Conservation (phyloP, 2,888 invertebrate species). For the Pseudoips prasinana region DNA sequence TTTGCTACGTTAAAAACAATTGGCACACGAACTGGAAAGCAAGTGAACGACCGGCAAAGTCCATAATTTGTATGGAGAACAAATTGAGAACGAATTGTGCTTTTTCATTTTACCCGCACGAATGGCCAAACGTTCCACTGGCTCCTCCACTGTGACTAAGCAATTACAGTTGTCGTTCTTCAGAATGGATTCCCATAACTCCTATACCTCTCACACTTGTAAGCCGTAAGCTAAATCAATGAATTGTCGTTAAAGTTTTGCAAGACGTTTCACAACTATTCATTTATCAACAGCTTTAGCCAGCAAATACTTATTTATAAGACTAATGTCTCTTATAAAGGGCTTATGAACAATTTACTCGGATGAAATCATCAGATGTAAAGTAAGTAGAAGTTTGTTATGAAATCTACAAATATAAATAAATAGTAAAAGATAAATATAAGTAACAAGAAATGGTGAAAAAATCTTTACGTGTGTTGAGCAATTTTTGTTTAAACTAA, state of each 20-base stretch:
- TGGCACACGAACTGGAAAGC: no score
- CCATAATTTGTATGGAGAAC: no score
- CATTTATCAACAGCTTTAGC: constrained; percentile 26
- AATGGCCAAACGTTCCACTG: no score
- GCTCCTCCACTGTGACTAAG: no score
- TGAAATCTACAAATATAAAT: constrained; percentile 21
- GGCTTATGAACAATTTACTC: constrained; percentile 21
- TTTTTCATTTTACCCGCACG: no score
- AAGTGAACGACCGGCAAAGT: no score
- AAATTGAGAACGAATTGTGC: no score
- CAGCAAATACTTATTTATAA: constrained; percentile 31
- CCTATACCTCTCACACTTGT: background rate
- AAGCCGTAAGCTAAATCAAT: constrained; percentile 25
- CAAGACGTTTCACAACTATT: constrained; percentile 28
- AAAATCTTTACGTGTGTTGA: no score
- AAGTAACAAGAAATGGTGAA: background rate
- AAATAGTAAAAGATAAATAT: constrained; percentile 8
- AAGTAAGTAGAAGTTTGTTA: constrained; percentile 21
- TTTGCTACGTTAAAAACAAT: no score
- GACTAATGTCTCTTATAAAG: constrained; percentile 17
- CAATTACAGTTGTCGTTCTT: background rate
- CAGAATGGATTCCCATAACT: background rate
- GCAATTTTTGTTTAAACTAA: no score
- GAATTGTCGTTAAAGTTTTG: constrained; percentile 29
- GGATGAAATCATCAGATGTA: constrained; percentile 25